These are phyloP conservation scores for Watsonalla cultraria DNA, from an alignment of 2,888 invertebrate species.

Conservation along the genomic window DNA sequence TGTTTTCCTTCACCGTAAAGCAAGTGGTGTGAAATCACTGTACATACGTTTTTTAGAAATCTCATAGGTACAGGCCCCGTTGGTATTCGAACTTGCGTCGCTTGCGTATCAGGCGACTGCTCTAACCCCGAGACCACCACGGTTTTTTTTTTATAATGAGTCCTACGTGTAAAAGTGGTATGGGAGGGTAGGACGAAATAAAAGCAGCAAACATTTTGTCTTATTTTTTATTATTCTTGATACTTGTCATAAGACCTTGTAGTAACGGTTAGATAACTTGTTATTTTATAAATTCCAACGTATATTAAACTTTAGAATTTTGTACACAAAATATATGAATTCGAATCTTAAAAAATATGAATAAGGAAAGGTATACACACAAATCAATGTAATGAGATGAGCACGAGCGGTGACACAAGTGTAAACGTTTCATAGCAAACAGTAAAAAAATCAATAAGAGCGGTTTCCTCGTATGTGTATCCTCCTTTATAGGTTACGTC, in stretches of 20 bases:
- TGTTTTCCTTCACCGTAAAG: no score
- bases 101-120: no score
- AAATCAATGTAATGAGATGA: not conserved
- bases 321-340: conserved; percentile 28
- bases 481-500: not conserved
- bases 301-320: conserved; percentile 37
- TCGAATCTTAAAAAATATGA: conserved; percentile 1
- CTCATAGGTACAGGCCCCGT: no score
- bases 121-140: no score
- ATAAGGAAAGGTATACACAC: not conserved
- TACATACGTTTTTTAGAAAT: no score
- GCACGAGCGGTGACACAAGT: conserved; percentile 2
- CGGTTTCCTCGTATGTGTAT: not conserved
- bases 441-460: conserved; percentile 3
- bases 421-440: conserved; percentile 3
- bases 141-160: no score
- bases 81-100: no score
- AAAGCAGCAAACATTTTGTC: conserved; percentile 34
- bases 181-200: not conserved
- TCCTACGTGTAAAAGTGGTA: no score
- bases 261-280: conserved; percentile 69
- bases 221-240: conserved; percentile 61
- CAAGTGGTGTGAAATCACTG: no score
- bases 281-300: conserved; percentile 57
- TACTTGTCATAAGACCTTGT: conserved; percentile 74